Conservation (phyloP, 2,113 vertebrate genomes). For the Gadus macrocephalus region DNA sequence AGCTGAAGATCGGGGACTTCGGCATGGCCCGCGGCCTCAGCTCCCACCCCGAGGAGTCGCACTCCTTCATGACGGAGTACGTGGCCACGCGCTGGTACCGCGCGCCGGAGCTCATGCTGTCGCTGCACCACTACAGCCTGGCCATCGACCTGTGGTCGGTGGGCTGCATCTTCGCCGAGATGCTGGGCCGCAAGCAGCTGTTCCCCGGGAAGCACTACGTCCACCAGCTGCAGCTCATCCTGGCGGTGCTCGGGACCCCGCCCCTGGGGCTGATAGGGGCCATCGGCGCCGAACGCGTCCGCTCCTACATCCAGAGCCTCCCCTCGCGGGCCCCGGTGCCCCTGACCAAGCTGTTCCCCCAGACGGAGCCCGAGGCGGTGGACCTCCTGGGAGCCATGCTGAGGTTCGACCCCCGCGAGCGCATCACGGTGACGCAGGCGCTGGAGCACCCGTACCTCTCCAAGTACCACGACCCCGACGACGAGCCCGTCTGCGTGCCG, state of each 20-base stretch:
- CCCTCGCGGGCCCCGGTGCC: conserved; percentile 79
- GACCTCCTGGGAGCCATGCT: conserved; percentile 80
- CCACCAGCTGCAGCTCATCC: conserved; percentile 90
- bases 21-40: conserved; percentile 92
- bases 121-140: conserved; percentile 86
- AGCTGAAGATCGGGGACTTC: conserved; percentile 95
- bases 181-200: conserved; percentile 88
- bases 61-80: conserved; percentile 93
- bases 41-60: conserved; percentile 79
- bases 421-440: conserved; percentile 81
- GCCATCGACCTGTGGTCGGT: conserved; percentile 96
- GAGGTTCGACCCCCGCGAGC: conserved; percentile 80
- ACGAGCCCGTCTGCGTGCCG: conserved; percentile 90
- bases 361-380: conserved; percentile 77
- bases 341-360: conserved; percentile 76
- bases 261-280: conserved; percentile 78
- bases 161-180: conserved; percentile 94
- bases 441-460: conserved; percentile 82
- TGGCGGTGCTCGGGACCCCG: conserved; percentile 86
- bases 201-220: conserved; percentile 92
- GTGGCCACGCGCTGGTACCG: conserved; percentile 97
- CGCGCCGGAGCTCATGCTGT: conserved; percentile 89
- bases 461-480: conserved; percentile 90
- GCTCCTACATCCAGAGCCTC: conserved; percentile 86
- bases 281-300: conserved; percentile 86